Conservation (phyloP, 2,888 invertebrate species). For the Diaprepes abbreviatus region DNA sequence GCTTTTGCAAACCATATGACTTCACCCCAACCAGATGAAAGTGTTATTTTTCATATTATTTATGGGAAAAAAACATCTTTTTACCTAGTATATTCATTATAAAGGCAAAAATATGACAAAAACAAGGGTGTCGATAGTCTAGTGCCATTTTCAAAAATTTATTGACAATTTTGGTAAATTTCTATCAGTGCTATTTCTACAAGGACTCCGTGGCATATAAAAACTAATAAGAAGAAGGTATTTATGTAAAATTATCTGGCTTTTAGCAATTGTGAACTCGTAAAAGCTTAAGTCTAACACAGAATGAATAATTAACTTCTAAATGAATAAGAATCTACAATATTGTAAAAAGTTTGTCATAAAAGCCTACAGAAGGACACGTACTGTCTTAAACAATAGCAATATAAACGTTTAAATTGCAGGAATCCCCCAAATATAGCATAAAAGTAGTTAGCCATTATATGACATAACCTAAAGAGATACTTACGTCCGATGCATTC, state of each 20-base stretch:
- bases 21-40: no score
- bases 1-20: no score
- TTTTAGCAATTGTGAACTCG: neutral
- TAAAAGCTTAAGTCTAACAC: neutral
- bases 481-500: slow-evolving; percentile 65
- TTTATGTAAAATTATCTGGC: no score
- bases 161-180: neutral
- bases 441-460: slow-evolving; percentile 40
- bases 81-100: no score
- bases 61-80: no score
- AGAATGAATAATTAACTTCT: neutral
- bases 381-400: neutral
- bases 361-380: no score
- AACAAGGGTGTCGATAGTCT: no score
- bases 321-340: neutral
- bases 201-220: no score
- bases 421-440: slow-evolving; percentile 22
- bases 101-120: no score
- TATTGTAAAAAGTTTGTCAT: neutral
- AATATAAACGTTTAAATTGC: neutral
- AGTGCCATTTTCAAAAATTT: no score
- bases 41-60: no score
- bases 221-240: no score
- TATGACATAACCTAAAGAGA: slow-evolving; percentile 62
- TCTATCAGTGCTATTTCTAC: neutral